A percentile compares a stretch with the other conserved stretches of the same genome.
phyloP scores from a whole-genome alignment of 2,888 invertebrate genomes.

The Chorisops tibialis region DNA sequence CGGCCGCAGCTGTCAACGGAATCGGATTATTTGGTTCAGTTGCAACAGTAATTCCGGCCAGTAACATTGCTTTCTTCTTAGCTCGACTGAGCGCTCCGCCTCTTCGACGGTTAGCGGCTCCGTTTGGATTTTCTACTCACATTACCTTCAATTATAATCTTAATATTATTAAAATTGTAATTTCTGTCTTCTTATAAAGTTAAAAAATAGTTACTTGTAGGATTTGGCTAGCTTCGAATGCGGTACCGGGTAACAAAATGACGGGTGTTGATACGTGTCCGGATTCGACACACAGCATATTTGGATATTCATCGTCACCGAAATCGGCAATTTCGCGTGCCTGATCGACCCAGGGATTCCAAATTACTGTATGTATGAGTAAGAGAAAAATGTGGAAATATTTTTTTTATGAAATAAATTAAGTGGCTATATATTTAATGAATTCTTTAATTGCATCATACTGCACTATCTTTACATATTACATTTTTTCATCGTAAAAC shows the following conservation, averaged over 20 bases:
- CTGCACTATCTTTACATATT: no score
- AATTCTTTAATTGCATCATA: no score
- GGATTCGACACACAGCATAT: constrained; percentile 95
- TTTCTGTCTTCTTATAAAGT: constrained; percentile 28
- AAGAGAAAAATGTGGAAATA: no score
- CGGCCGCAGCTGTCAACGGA: background rate
- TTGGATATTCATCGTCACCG: constrained; percentile 94
- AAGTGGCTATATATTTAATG: no score
- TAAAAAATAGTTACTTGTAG: constrained; percentile 62
- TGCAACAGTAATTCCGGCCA: background rate
- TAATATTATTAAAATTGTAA: constrained; percentile 17
- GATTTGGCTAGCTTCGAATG: constrained; percentile 89
- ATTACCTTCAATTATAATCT: constrained; percentile 52
- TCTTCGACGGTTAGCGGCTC: constrained; percentile 46
- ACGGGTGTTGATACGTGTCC: constrained; percentile 87
- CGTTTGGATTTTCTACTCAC: constrained; percentile 51
- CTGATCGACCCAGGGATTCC: constrained; percentile 96
- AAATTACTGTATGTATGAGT: constrained; percentile 75
- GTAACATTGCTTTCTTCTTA: background rate
- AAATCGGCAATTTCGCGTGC: constrained; percentile 91
- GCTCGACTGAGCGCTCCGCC: constrained; percentile 11
- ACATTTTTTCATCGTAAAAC: no score
- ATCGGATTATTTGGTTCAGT: background rate
- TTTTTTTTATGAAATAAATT: no score
- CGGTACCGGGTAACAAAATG: constrained; percentile 82